Evolutionary conservation across 2,797 vertebrate species (phyloP), one percentile per base, ranked within the genome.

Genomic region (Poecilia picta): DNA sequence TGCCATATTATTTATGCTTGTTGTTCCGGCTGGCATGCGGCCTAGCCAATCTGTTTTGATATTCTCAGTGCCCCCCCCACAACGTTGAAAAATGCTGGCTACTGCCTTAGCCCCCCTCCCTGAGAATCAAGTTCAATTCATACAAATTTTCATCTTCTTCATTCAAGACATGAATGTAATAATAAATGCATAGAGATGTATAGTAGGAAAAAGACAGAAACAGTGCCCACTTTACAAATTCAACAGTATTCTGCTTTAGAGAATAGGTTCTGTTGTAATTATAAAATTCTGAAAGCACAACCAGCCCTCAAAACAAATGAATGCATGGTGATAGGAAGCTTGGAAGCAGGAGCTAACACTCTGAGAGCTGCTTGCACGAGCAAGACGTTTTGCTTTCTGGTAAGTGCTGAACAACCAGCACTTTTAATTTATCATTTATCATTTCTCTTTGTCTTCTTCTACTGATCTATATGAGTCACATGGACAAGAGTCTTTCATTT

Each of bases 401-500:
- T 59, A n/a, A 31, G n/a, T 28, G n/a, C 12, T 59, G n/a, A 12
- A 28, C 55, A 28, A 28, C 41, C 11, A n/a, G 39, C 39, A 13
- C 2, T 43, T 70, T 41, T 43, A 25, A 70, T 20, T 43, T 25
- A 85, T 84, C 73, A 78, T 82, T 62, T 46, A 74, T n/a, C n/a
- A n/a, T n/a, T n/a, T n/a, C 33, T 77, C 31, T 79, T 8, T 75
- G 33, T 83, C 77, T 76, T 75, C 82, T 77, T 79, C 82, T 70
- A 86, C 77, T 89, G 90, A 94, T 94, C 93, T 94, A 95, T 94
- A 90, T 91, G 59, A 78, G 86, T 82, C 91, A 93, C 89, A 87
- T 45, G 84, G 89, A 94, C 92, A 93, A 90, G 89, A 91, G 88
- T 92, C 90, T 95, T 94, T 95, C 94, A 95, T 95, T 95, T 95